These are phyloP conservation scores for Phthorimaea operculella DNA, from an alignment of 1,140 invertebrate genomes.

Conservation along the genomic window DNA sequence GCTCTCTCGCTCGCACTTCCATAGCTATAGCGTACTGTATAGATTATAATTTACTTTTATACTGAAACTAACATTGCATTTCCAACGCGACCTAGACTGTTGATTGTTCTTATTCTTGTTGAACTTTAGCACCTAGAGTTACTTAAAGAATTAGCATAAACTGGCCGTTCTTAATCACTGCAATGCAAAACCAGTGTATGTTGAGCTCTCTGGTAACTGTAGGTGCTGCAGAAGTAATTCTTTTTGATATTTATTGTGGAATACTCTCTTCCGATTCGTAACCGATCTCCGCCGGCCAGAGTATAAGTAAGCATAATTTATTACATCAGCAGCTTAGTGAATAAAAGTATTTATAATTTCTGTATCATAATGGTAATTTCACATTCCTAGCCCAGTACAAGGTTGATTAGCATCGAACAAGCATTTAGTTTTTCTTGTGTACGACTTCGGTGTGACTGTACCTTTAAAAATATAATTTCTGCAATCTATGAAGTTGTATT, in stretches of 20 bases:
- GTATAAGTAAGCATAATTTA: constrained; percentile 30
- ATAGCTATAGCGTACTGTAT: constrained; percentile 46
- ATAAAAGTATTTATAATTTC: constrained; percentile 60
- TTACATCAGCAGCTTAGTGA: constrained; percentile 24
- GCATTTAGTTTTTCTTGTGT: constrained; percentile 18
- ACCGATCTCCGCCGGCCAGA: constrained; percentile 20
- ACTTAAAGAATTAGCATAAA: too few relatives aligned
- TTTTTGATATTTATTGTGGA: constrained; percentile 20
- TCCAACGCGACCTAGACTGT: constrained; percentile 42
- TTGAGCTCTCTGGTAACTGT: too few relatives aligned
- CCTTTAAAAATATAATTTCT: too few relatives aligned
- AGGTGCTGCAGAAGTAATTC: too few relatives aligned
- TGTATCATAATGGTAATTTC: constrained; percentile 56
- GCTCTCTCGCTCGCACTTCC: constrained; percentile 30
- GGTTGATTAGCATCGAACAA: constrained; percentile 47
- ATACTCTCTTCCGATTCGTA: constrained; percentile 17
- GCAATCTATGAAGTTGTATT: constrained; percentile 23
- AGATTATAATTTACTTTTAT: constrained; percentile 52
- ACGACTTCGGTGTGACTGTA: too few relatives aligned
- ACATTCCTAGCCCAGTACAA: constrained; percentile 42
- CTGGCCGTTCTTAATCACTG: background rate
- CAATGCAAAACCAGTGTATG: too few relatives aligned
- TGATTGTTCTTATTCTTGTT: constrained; percentile 33
- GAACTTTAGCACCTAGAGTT: constrained; percentile 20
- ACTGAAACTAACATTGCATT: constrained; percentile 48